Evolutionary conservation across 2,888 invertebrate species (phyloP), one percentile per base, ranked within the genome.

Genomic region (Hyposoter dolosus): DNA sequence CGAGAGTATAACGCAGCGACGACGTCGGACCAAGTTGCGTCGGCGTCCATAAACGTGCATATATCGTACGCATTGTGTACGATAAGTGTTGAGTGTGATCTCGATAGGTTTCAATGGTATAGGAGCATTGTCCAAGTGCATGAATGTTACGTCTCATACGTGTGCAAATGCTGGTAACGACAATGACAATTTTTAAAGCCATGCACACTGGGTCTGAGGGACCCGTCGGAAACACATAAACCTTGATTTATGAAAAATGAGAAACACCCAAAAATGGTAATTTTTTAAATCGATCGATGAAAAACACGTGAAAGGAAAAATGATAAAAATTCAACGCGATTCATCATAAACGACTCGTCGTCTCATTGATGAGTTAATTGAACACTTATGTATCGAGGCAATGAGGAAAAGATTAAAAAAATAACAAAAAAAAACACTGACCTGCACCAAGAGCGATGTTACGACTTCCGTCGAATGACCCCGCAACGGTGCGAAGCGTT

Each of bases 401-500:
- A n/a, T 4, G 47, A 50, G 47, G 71, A 71, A 28, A 28, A 53
- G 71, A 40, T 40, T 32, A 78, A 10, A 1, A 78, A 40, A 53
- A 56, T 32, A 78, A 10, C 28, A 78, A 40, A 53, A 56, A 69
- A 32, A 60, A 68, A 74, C 92, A 79, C 92, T 91, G 92, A 92
- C 92, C 92, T 92, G 92, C 91, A 91, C 90, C 91, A 93, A 93
- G 88, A 87, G 66, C 89, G 90, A 90, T 90, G 91, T 89, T 92
- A 90, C 89, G 89, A 91, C 92, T 92, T 93, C 92, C 92, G 92
- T 89, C 90, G 91, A 90, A 87, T 92, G 91, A 92, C 92, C 92
- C 45, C 68, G 19, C 40, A 40, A 90, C 56, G 23, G 12, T 60
- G 12, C 56, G 88, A 84, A 71, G 72, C 89, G 89, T 50, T 50